Evolutionary conservation across 2,888 invertebrate species (phyloP).

Genomic region (Nemoura dubitans): DNA sequence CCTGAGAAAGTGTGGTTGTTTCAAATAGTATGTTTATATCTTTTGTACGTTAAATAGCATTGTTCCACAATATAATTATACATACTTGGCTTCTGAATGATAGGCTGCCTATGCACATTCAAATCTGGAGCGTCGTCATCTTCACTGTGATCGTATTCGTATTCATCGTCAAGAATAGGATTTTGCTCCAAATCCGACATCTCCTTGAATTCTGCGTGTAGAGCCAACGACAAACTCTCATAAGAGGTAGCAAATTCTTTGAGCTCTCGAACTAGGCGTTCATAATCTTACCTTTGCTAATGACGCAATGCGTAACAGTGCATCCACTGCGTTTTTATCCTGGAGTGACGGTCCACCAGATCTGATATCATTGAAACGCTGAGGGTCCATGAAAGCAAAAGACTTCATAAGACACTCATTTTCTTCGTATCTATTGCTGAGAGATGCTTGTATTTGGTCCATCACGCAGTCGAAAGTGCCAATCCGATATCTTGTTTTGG

Average conservation of each 20-base stretch:
- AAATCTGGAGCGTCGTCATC: background rate
- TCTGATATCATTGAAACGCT: slow-evolving; percentile 9
- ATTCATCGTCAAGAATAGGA: slow-evolving; percentile 10
- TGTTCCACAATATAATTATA: no score
- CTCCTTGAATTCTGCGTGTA: slow-evolving; percentile 13
- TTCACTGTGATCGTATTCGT: no score
- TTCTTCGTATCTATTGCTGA: slow-evolving; percentile 12
- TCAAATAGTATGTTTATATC: no score
- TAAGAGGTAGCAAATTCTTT: slow-evolving; percentile 26
- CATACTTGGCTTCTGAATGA: no score
- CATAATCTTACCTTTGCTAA: slow-evolving; percentile 24
- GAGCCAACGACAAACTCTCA: background rate
- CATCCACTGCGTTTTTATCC: background rate
- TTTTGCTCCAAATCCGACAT: background rate
- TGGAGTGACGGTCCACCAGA: background rate
- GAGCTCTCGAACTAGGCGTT: slow-evolving; percentile 15
- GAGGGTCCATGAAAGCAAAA: slow-evolving; percentile 10
- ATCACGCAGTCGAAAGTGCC: background rate
- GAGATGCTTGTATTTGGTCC: slow-evolving; percentile 9
- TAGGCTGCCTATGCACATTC: no score
- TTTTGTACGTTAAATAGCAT: no score
- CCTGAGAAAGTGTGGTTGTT: no score
- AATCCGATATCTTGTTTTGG: background rate
- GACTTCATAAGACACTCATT: no score
- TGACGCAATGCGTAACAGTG: slow-evolving; percentile 5